Base-by-base conservation (phyloP, 1,140 invertebrate genomes). In the Metopolophium dirhodum region DNA sequence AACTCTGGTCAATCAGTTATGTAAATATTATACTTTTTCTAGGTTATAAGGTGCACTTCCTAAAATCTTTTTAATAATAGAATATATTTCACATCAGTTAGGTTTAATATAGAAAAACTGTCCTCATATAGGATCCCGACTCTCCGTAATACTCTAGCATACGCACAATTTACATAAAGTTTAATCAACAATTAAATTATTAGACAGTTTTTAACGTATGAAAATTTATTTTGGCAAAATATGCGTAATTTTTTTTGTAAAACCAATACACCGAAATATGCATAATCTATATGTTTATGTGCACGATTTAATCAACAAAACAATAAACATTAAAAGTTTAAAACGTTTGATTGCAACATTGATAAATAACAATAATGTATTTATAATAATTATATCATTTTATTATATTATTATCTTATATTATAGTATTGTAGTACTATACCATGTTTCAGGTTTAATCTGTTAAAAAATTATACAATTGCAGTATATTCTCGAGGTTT, bases 181-280 rank as follows among this genome's bases (percentile, higher is more conserved):
- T 88, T 37, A 89, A 89, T 47, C 18, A 88, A 88, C 87, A 26
- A 89, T n/a, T 54, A 23, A 89, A 89, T 37, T 54, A 23, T 54
- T 1, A 2, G 87, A 37, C 11, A 37, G n/a, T 90, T 45, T 9
- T 23, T 26, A 37, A 41, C 37, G 41, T 89, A 41, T 85, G 0
- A 0, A 14, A 77, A 77, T 87, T 87, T 87, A 22, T 89, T 57
- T 89, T 89, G 87, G 22, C 49, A 18, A 89, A 37, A n/a, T 37
- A 47, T 57, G 49, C 86, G 47, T 90, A 37, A 90, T 41, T 77
- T 37, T 85, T 37, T 41, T 23, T 85, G 20, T 41, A 45, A 37
- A 37, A 37, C 20, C 41, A 41, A 41, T 41, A 3, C 41, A 41
- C 0, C 20, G 0, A 37, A 85, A 37, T 45, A 85, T 45, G 41